Base-by-base conservation (phyloP, 2,797 vertebrate species). In the Tachyglossus aculeatus region DNA sequence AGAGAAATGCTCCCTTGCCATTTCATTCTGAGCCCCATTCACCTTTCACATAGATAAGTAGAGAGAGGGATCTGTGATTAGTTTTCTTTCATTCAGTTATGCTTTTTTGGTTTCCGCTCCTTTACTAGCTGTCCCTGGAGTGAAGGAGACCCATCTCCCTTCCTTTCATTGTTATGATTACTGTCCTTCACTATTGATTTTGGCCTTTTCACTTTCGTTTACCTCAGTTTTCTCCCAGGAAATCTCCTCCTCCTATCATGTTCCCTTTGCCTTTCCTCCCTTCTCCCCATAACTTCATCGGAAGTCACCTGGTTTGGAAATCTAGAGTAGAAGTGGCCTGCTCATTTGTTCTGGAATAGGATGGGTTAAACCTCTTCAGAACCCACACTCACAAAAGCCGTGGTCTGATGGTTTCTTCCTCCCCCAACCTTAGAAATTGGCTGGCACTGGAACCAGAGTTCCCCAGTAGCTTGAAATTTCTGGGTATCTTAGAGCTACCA, bases 1-100 rank as follows among this genome's bases (percentile, higher is more conserved):
- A 86, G 57, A 52, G 60, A 75, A 84, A 82, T 67, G 43, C 7
- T 61, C 67, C 73, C 41, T 50, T 14, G 22, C 54, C 54, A 29
- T 43, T n/a, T 16, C 29, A 48, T 41, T 9, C 43, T 31, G 14
- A 43, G 38, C 9, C 21, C 27, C 29, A n/a, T 58, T 41, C 29
- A 18, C 21, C 14, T 43, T 43, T 58, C 39, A 40, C 43, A 16
- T 33, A 32, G 19, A 29, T 5, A 24, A 33, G 19, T 25, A 25
- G 22, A 47, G n/a, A 24, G n/a, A 16, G 10, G 27, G 22, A 7
- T 7, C 13, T 22, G 6, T 6, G 22, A 6, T 22, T 32, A 27
- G 39, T 41, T 41, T 22, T 10, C n/a, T 39, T 29, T 39, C 29
- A 6, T 32, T 15, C 39, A 33, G 19, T 27, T 41, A 24, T 31